Conservation (phyloP, 2,888 invertebrate genomes). For the Teleogryllus oceanicus region DNA sequence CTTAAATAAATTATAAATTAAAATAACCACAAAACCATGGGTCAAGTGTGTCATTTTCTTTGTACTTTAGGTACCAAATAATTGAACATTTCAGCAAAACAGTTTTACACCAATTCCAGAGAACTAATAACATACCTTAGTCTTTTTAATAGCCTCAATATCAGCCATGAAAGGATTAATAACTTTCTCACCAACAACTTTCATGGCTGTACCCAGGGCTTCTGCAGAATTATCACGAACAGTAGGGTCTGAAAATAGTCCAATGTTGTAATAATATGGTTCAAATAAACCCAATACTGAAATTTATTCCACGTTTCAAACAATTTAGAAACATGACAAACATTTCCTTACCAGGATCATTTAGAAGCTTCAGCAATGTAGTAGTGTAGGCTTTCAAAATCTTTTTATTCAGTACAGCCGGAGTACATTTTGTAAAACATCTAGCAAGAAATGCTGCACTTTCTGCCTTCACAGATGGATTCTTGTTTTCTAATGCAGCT, state of each 20-base stretch:
- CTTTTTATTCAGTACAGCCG: slow-evolving; percentile 83
- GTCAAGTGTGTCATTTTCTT: too few relatives aligned
- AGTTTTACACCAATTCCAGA: too few relatives aligned
- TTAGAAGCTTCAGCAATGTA: slow-evolving; percentile 72
- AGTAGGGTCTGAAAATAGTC: slow-evolving; percentile 65
- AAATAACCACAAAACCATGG: too few relatives aligned
- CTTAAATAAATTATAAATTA: slow-evolving; percentile 21
- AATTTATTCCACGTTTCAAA: too few relatives aligned
- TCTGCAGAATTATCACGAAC: slow-evolving; percentile 91
- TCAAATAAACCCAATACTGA: background rate
- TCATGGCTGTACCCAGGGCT: slow-evolving; percentile 90
- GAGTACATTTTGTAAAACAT: slow-evolving; percentile 76
- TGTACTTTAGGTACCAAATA: slow-evolving; percentile 18
- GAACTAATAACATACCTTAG: slow-evolving; percentile 57
- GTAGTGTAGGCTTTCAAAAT: slow-evolving; percentile 77
- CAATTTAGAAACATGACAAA: too few relatives aligned
- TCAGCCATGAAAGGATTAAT: slow-evolving; percentile 82
- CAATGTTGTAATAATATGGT: background rate
- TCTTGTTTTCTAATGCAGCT: slow-evolving; percentile 84
- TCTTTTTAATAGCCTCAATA: slow-evolving; percentile 85
- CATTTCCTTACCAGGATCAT: slow-evolving; percentile 61
- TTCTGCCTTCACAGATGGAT: slow-evolving; percentile 85
- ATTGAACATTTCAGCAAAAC: slow-evolving; percentile 8
- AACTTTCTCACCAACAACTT: slow-evolving; percentile 88
- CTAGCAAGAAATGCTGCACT: slow-evolving; percentile 80